phyloP scores from a whole-genome alignment of 2,888 invertebrate species.

The Callinectes sapidus region DNA sequence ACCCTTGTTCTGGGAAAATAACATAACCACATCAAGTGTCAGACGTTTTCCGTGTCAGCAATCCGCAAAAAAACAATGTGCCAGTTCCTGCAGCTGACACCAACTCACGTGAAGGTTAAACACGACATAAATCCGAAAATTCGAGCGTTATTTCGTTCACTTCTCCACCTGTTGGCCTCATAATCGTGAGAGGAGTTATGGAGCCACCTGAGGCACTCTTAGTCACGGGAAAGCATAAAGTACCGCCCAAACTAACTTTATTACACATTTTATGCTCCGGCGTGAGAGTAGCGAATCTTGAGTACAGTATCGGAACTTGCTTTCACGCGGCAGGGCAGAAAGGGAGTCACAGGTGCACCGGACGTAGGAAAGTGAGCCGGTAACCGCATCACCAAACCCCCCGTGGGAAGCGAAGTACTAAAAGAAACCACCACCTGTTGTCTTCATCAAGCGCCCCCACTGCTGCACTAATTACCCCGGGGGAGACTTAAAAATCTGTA shows the following conservation, averaged over 20 bases:
- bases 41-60: not conserved
- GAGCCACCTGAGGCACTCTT: not conserved
- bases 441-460: not conserved
- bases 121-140: not conserved
- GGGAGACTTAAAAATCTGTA: not conserved
- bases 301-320: not conserved
- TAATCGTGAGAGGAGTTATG: not conserved
- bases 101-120: not conserved
- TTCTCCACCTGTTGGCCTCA: not conserved
- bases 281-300: not conserved
- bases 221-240: not conserved
- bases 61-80: not conserved
- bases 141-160: not conserved
- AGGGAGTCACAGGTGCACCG: not conserved
- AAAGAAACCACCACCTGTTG: not conserved
- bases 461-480: not conserved
- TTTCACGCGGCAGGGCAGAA: not conserved
- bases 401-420: not conserved
- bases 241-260: not conserved
- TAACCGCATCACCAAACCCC: not conserved
- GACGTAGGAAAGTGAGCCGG: not conserved
- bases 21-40: not conserved
- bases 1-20: conserved; percentile 4
- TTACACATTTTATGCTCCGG: not conserved
- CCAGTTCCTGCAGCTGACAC: not conserved